Percentiles rank a stretch among this genome's conserved stretches.
These are phyloP conservation scores for Cremastobaeus sp. DNA, from an alignment of 2,888 invertebrate species.

Conservation along the genomic window DNA sequence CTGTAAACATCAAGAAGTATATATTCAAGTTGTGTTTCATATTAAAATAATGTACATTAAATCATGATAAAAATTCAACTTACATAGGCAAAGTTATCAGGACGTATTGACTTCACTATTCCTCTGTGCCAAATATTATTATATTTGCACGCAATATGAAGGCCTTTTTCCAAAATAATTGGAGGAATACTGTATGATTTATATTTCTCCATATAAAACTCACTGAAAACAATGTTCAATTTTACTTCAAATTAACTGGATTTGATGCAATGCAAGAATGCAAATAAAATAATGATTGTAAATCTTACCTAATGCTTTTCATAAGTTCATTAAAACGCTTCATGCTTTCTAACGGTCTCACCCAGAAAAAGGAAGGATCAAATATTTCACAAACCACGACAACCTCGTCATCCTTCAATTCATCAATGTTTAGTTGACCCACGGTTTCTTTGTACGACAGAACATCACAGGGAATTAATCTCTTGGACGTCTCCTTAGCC, in stretches of 20 bases:
- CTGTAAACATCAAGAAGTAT: constrained; percentile 59
- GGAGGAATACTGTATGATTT: constrained; percentile 66
- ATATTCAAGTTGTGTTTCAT: neutral
- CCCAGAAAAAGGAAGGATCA: constrained; percentile 75
- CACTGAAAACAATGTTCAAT: constrained; percentile 54
- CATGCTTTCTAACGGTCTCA: constrained; percentile 66
- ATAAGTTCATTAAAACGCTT: constrained; percentile 65
- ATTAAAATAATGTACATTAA: neutral
- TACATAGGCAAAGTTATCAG: constrained; percentile 70
- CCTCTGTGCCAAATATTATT: constrained; percentile 71
- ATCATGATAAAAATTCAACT: constrained; percentile 49
- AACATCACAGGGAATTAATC: constrained; percentile 68
- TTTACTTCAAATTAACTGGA: neutral
- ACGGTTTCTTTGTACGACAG: constrained; percentile 69
- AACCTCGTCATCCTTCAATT: constrained; percentile 58
- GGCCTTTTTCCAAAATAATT: constrained; percentile 68
- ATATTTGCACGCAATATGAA: constrained; percentile 73
- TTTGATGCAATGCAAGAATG: neutral
- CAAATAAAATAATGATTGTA: constrained; percentile 17
- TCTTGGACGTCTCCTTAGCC: too few species aligned
- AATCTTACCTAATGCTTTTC: constrained; percentile 68
- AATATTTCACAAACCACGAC: constrained; percentile 71
- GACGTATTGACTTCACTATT: constrained; percentile 69
- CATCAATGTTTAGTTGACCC: constrained; percentile 65
- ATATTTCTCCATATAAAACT: constrained; percentile 63